Conservation (phyloP, 2,113 vertebrate species). For the Hipposideros armiger region DNA sequence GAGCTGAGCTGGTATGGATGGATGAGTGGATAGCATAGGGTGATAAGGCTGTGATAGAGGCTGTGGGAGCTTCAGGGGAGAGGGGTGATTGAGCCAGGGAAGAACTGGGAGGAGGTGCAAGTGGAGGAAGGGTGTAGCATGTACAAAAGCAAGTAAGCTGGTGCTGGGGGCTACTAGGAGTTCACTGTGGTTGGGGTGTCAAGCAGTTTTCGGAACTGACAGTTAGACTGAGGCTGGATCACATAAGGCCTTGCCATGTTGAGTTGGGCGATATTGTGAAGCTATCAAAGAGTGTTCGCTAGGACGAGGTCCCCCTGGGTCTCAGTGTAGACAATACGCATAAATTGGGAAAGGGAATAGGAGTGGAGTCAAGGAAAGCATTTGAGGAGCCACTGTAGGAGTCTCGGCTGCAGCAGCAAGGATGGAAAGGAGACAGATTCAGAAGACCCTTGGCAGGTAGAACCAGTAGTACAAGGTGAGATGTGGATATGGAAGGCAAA, state of each 20-base stretch:
- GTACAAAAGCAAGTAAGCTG: not conserved
- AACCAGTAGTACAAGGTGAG: not conserved
- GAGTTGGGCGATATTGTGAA: not conserved
- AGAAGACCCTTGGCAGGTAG: not conserved
- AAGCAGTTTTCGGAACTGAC: not conserved
- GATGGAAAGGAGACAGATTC: not conserved
- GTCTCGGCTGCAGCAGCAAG: not conserved
- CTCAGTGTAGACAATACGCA: not conserved
- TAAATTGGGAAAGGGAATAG: not conserved
- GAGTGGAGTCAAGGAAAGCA: not conserved
- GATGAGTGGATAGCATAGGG: not conserved
- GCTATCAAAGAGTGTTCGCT: not conserved
- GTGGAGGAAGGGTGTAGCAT: fast-evolving
- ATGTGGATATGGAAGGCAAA: not conserved
- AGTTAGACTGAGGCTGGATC: not conserved
- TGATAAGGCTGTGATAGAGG: not conserved
- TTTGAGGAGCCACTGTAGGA: not conserved
- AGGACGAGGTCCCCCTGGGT: not conserved
- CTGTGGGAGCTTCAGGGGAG: not conserved
- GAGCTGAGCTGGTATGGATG: not conserved
- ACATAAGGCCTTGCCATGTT: not conserved
- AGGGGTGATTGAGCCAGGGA: not conserved
- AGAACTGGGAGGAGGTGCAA: not conserved
- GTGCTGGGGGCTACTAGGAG: not conserved
- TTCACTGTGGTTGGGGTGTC: not conserved